A percentile compares a stretch with the other conserved stretches of the same genome.
These are phyloP conservation scores for Arctia plantaginis DNA, from an alignment of 2,888 invertebrate species.

Conservation along the genomic window DNA sequence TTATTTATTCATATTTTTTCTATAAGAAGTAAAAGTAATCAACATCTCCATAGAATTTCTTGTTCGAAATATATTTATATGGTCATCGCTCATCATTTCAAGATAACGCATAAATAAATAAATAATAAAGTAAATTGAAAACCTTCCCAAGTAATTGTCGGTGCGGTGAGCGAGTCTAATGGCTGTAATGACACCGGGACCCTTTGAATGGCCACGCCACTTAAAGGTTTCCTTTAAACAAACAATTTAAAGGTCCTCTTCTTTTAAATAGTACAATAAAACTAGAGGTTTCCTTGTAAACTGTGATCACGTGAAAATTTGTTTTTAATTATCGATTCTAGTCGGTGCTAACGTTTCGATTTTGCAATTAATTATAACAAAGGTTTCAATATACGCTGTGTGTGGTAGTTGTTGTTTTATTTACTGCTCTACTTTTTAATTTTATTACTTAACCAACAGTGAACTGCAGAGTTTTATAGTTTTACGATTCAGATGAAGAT, in stretches of 20 bases:
- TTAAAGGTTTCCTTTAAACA: constrained; percentile 61
- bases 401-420: constrained; percentile 7
- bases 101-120: constrained; percentile 85
- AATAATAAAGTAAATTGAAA: constrained; percentile 86
- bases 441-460: constrained; percentile 15
- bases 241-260: constrained; percentile 54
- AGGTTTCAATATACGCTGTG: constrained; percentile 7
- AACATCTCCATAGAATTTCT: constrained; percentile 55
- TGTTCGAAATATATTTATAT: constrained; percentile 53
- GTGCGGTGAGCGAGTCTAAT: constrained; percentile 66
- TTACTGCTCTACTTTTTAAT: constrained; percentile 11
- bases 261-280: constrained; percentile 49
- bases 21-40: background rate
- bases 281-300: constrained; percentile 42
- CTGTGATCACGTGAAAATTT: constrained; percentile 33
- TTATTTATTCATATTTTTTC: too few species aligned
- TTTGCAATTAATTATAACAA: constrained; percentile 20
- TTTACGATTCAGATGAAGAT: constrained; percentile 10
- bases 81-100: constrained; percentile 76
- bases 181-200: constrained; percentile 79
- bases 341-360: constrained; percentile 21
- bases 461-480: constrained; percentile 11
- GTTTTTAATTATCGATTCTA: constrained; percentile 30
- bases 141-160: constrained; percentile 71
- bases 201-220: constrained; percentile 70